Evolutionary conservation across 2,113 vertebrate species (phyloP), one percentile per base, ranked within the genome.

Genomic region (Sula dactylatra): DNA sequence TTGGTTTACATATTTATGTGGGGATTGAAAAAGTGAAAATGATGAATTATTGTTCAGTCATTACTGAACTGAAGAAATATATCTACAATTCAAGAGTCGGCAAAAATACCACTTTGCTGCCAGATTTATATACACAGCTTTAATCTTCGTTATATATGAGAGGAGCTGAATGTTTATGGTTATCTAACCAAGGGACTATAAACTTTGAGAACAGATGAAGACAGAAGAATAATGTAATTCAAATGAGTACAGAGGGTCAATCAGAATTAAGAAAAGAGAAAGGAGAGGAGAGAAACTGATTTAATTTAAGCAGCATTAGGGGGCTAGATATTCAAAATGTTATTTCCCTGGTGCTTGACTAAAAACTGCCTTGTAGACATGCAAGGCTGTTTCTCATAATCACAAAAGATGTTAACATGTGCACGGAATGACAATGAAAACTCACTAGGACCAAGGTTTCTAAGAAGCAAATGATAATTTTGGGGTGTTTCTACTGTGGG

Each of bases 181-280:
- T 97, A 72, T 94, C 95, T 97, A 97, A 98, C 92, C 89, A 95
- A 94, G 95, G 93, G 94, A 98, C 96, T 95, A 96, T 93, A 97
- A 97, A 98, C 96, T 96, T 96, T 84, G 96, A 98, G 94, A 96
- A 96, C 20, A 92, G 95, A 94, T 44, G 55, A 97, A 97, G 95
- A 92, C 47, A 86, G 74, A 77, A 95, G 83, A 92, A 81, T 71
- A 98, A 97, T 97, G 87, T 97, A 96, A 98, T 97, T 98, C 95
- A 98, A 98, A 96, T 97, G 80, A 94, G 89, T 76, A 85, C 5
- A 2, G 45, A 72, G 77, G 86, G 95, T 95, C 88, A 97, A 86
- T 88, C 47, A 66, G 86, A 97, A 97, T 92, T 83, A 95, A 95
- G 88, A 93, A 97, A 97, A 94, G 84, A 81, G 15, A 96, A 95